Percentiles rank a stretch among this genome's conserved stretches.
Conservation (phyloP, 2,888 invertebrate genomes). For the Eupithecia abbreviata region DNA sequence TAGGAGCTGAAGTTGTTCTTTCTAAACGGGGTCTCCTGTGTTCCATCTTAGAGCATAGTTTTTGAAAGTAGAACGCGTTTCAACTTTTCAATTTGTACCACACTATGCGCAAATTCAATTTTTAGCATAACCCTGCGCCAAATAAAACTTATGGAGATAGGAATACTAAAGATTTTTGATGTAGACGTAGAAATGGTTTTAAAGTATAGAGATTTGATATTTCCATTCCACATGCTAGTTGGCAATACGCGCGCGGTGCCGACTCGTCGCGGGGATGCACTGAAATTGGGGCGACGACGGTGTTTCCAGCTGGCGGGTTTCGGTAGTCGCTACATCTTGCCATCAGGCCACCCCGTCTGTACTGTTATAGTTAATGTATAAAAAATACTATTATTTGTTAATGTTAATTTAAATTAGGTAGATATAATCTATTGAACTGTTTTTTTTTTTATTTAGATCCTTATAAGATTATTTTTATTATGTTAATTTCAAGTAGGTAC, state of each 20-base stretch:
- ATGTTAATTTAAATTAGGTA: no score
- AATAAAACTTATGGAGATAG: not conserved
- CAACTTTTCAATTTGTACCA: slow-evolving; percentile 1
- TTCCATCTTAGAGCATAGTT: slow-evolving; percentile 24
- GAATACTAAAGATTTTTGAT: slow-evolving; percentile 8
- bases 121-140: not conserved
- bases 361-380: no score
- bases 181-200: slow-evolving; percentile 18
- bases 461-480: no score
- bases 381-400: no score
- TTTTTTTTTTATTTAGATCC: no score
- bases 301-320: slow-evolving; percentile 14
- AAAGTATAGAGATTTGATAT: not conserved
- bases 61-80: not conserved
- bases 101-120: not conserved
- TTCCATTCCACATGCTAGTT: slow-evolving; percentile 19
- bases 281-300: slow-evolving; percentile 5
- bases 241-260: slow-evolving; percentile 15
- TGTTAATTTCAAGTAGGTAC: no score
- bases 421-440: no score
- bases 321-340: not conserved
- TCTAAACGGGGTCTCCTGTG: not conserved
- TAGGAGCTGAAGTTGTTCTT: not conserved
- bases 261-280: slow-evolving; percentile 19
- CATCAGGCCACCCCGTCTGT: no score